Evolutionary conservation across 2,797 vertebrate species (phyloP), one percentile per base, ranked within the genome.

Genomic region (Limosa lapponica): DNA sequence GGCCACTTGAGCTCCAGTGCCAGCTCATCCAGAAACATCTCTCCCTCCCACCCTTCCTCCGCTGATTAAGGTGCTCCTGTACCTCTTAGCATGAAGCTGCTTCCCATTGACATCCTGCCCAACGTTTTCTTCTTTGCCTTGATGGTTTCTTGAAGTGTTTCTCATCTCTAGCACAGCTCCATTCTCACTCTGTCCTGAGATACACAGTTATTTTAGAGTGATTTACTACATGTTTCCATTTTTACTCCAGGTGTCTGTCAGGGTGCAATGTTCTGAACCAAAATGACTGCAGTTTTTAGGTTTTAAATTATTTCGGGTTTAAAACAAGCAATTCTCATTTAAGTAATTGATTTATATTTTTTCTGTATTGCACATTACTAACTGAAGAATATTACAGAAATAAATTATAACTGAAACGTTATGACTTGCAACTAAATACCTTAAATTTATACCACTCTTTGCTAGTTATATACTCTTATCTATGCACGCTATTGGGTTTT

Each of bases 331-430:
- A 52, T 67, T n/a, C 8, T 89, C 27, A n/a, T 71, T 57, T 43
- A 95, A 83, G 46, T 80, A 83, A 83, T 25, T 80, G 27, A 82
- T 91, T 91, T 90, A 6, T 71, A 24, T 82, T 83, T 91, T 57
- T 55, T 66, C 34, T 61, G 23, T 71, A 48, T 87, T 90, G 22
- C n/a, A n/a, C n/a, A n/a, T n/a, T n/a, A n/a, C n/a, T n/a, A n/a
- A n/a, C n/a, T n/a, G n/a, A n/a, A n/a, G n/a, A n/a, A n/a, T n/a
- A n/a, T n/a, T n/a, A n/a, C n/a, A n/a, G n/a, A n/a, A n/a, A n/a
- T n/a, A n/a, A n/a, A n/a, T n/a, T n/a, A n/a, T 92, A 94, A 96
- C 39, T 81, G 65, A 85, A 92, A n/a, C 61, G 51, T 84, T 93
- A 49, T 46, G 69, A 88, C 66, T 89, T 94, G 41, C 89, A 86